These are phyloP conservation scores for Drymodes brunneopygia DNA, from an alignment of 2,113 vertebrate species.

Conservation along the genomic window DNA sequence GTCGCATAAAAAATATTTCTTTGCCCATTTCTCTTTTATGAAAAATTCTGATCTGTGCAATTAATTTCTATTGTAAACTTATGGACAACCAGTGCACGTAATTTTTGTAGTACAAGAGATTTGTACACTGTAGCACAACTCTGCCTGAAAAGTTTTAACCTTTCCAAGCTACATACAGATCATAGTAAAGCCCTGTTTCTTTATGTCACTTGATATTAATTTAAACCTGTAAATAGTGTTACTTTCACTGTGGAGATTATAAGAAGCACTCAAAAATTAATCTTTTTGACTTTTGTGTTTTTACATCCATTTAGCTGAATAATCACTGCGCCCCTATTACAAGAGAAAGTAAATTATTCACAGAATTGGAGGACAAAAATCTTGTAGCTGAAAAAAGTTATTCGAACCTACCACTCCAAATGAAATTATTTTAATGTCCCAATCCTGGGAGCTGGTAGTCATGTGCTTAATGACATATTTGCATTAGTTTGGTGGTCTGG, in stretches of 20 bases:
- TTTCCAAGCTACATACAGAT: neutral
- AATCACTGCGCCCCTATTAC: neutral
- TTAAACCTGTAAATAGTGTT: neutral
- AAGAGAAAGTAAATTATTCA: neutral
- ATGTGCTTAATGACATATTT: neutral
- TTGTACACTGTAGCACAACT: neutral
- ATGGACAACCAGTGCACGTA: neutral
- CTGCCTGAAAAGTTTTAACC: neutral
- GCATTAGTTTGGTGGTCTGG: neutral
- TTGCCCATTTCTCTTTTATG: neutral
- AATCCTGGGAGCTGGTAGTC: neutral
- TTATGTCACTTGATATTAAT: neutral
- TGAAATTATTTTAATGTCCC: neutral
- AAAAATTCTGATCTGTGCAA: neutral
- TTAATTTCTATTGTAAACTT: neutral
- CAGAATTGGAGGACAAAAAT: neutral
- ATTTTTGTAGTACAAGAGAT: neutral
- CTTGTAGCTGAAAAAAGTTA: neutral
- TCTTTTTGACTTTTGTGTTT: neutral
- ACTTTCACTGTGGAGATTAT: neutral
- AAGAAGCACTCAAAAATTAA: neutral
- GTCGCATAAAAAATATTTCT: neutral
- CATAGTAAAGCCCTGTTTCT: neutral
- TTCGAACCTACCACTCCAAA: neutral
- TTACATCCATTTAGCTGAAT: neutral